Base-by-base conservation (phyloP, 1,140 invertebrate genomes). In the Drosophila jambulina region DNA sequence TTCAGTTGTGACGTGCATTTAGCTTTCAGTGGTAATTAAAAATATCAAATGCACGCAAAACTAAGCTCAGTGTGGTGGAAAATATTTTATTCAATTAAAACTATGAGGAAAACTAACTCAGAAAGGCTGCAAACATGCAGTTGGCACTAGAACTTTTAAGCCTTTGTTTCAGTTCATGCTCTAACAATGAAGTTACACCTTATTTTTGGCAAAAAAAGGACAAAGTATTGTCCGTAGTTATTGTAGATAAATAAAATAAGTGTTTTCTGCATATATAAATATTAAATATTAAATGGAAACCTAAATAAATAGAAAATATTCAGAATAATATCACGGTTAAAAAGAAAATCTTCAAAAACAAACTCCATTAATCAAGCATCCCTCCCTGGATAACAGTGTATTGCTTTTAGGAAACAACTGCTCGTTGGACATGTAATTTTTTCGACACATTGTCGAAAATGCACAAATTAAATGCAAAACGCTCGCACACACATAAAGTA, bases 381-480 rank as follows among this genome's bases (percentile, higher is more conserved):
- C 4, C 13, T n/a, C 12, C 0, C 10, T 23, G 13, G 2, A 27
- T 29, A 23, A 4, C 3, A 67, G 58, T n/a, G 59, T 25, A 29
- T 13, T 0, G 6, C 23, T 23, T 46, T 48, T 19, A 10, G 15
- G 21, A 38, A 29, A 17, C 15, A 67, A 27, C 43, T 64, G 13
- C 10, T 34, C n/a, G 43, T 40, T 27, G 43, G 29, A 12, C 34
- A 64, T 68, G 67, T 68, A 45, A 69, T 69, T 70, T 68, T 70
- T 69, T 43, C 15, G 23, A 70, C 64, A 70, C 67, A 64, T 38
- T 36, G 38, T 43, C 27, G 12, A 56, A 69, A 53, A 29, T 48
- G 25, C 64, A 38, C 23, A 64, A 67, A 69, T 70, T 54, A 69
- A 69, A 69, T 53, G 38, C 23, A 69, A 70, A 70, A 70, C 23